Conservation (phyloP, 2,888 invertebrate species). For the Calephelis perditalis region DNA sequence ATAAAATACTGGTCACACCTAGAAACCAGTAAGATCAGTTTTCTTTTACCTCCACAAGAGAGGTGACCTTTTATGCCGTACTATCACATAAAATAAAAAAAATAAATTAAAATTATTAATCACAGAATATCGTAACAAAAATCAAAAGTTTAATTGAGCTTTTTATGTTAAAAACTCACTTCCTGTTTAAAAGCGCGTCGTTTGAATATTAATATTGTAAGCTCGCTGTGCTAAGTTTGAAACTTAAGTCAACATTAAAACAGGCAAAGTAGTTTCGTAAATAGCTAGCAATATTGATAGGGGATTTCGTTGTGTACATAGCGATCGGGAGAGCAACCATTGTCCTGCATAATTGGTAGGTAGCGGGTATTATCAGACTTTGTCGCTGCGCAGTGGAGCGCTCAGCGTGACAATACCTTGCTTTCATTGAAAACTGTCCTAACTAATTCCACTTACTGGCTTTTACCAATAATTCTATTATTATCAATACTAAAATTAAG, state of each 20-base stretch:
- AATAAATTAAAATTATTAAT: too few relatives aligned
- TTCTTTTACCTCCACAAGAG: too few relatives aligned
- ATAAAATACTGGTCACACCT: too few relatives aligned
- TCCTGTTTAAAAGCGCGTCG: too few relatives aligned
- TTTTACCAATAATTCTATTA: neutral
- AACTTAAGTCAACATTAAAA: constrained; percentile 9
- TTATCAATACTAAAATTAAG: neutral
- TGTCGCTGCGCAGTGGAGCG: constrained; percentile 39
- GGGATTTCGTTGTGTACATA: constrained; percentile 30
- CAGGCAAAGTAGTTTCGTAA: constrained; percentile 9
- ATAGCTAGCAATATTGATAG: constrained; percentile 21
- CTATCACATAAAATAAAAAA: too few relatives aligned
- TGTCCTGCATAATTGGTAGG: constrained; percentile 52
- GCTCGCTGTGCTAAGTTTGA: neutral
- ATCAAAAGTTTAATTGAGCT: too few relatives aligned
- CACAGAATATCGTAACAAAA: too few relatives aligned
- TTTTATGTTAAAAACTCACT: too few relatives aligned
- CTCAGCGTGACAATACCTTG: constrained; percentile 15
- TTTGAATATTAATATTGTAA: neutral
- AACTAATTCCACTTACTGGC: constrained; percentile 4
- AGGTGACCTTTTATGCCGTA: too few relatives aligned
- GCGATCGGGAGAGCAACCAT: constrained; percentile 42
- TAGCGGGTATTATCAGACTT: constrained; percentile 48
- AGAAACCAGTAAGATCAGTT: too few relatives aligned
- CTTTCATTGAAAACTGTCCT: constrained; percentile 9